These are phyloP conservation scores for Daubentonia madagascariensis DNA, from an alignment of 2,113 vertebrate species.

Conservation along the genomic window DNA sequence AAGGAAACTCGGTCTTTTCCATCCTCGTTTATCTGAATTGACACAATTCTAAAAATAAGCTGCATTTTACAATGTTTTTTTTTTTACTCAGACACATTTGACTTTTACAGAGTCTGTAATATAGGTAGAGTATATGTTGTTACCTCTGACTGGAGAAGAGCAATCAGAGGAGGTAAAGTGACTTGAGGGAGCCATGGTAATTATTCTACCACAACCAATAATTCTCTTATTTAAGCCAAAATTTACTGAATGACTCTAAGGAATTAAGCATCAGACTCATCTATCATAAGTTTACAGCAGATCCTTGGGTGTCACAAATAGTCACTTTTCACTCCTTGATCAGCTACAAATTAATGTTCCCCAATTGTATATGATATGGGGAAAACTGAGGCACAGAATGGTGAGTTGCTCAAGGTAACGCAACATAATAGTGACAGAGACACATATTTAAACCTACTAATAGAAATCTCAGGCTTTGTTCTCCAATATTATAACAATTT, in stretches of 20 bases:
- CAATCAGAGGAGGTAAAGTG: background rate
- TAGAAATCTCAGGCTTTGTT: background rate
- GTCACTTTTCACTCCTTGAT: background rate
- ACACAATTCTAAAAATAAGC: background rate
- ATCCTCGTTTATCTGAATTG: background rate
- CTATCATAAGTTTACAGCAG: background rate
- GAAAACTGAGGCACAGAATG: background rate
- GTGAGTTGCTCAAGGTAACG: background rate
- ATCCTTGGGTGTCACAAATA: background rate
- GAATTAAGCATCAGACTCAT: background rate
- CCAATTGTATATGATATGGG: too few relatives aligned
- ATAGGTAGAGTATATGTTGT: background rate
- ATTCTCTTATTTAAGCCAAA: conserved; percentile 5
- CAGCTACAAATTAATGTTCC: background rate
- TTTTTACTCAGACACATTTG: background rate
- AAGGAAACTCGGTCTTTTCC: background rate
- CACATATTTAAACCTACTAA: background rate
- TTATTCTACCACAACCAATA: background rate
- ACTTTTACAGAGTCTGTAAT: background rate
- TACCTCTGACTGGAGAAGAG: background rate
- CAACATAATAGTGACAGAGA: background rate
- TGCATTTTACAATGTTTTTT: background rate
- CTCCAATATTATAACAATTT: background rate
- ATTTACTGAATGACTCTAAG: background rate
- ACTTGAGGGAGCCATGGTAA: background rate